These are phyloP conservation scores for Romanomermis culicivorax DNA, from an alignment of 2,888 invertebrate species.

Conservation along the genomic window DNA sequence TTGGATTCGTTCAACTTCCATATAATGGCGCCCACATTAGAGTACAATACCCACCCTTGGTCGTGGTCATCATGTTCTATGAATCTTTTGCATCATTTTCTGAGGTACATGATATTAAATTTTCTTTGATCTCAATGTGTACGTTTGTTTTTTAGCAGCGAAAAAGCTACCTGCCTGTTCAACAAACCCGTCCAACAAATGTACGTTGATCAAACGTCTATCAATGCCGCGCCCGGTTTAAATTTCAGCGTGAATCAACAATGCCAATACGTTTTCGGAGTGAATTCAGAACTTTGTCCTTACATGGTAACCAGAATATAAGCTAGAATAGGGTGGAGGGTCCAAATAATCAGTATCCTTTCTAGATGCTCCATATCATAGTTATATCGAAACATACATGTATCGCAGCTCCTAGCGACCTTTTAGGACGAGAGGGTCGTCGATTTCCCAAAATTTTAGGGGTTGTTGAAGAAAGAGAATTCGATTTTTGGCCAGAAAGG, in stretches of 20 bases:
- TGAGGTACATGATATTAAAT: background rate
- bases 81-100: constrained; percentile 27
- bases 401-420: too few species aligned
- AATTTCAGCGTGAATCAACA: constrained; percentile 53
- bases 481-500: too few species aligned
- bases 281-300: constrained; percentile 44
- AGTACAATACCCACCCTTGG: constrained; percentile 61
- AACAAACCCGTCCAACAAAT: constrained; percentile 38
- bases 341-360: too few species aligned
- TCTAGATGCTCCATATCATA: too few species aligned
- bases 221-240: constrained; percentile 42
- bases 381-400: too few species aligned
- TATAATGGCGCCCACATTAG: constrained; percentile 61
- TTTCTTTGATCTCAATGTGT: too few species aligned
- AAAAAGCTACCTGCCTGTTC: constrained; percentile 41
- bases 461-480: too few species aligned
- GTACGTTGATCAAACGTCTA: constrained; percentile 18
- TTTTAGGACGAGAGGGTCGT: too few species aligned
- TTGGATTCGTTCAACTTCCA: constrained; percentile 34
- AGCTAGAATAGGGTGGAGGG: background rate
- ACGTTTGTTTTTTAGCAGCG: constrained; percentile 19
- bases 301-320: constrained; percentile 39
- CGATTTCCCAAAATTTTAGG: too few species aligned
- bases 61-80: constrained; percentile 59
- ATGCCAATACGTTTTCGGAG: constrained; percentile 58